A percentile compares a stretch with the other conserved stretches of the same genome.
These are phyloP conservation scores for Panonychus citri DNA, from an alignment of 1,140 invertebrate species.

Conservation along the genomic window DNA sequence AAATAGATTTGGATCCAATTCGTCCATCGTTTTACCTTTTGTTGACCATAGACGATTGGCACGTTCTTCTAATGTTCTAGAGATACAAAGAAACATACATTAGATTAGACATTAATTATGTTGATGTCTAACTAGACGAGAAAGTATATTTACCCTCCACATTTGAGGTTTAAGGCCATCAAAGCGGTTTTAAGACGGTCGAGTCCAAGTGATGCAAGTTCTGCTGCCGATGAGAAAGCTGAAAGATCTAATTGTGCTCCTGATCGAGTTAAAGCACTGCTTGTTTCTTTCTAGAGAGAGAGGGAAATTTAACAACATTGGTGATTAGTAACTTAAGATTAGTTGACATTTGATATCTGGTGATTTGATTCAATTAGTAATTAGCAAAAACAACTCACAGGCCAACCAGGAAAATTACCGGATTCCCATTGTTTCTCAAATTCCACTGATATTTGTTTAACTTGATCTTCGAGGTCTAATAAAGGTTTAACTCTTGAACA, in stretches of 20 bases:
- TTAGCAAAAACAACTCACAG: slow-evolving; percentile 30
- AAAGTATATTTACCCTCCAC: slow-evolving; percentile 48
- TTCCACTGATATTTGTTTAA: slow-evolving; percentile 45
- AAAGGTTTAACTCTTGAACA: slow-evolving; percentile 69
- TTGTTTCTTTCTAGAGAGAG: slow-evolving; percentile 57
- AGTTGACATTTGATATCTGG: too few relatives aligned
- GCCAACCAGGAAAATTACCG: slow-evolving; percentile 80
- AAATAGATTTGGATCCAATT: slow-evolving; percentile 63
- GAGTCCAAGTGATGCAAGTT: slow-evolving; percentile 78
- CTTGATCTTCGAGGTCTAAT: slow-evolving; percentile 43
- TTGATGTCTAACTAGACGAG: not conserved
- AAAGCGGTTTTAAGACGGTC: slow-evolving; percentile 92
- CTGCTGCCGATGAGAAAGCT: slow-evolving; percentile 85
- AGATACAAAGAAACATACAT: slow-evolving; percentile 9
- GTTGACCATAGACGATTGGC: slow-evolving; percentile 84
- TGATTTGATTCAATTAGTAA: not conserved
- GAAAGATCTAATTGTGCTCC: slow-evolving; percentile 90
- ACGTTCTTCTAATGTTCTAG: slow-evolving; percentile 71
- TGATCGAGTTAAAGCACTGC: slow-evolving; percentile 66
- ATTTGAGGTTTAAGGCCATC: slow-evolving; percentile 90
- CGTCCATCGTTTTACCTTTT: slow-evolving; percentile 63
- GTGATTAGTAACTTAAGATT: not conserved
- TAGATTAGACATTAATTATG: slow-evolving; percentile 7
- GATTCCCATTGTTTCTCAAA: slow-evolving; percentile 69
- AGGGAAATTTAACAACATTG: not conserved